Conservation (phyloP, 2,888 invertebrate genomes). For the Nyleta sp. region DNA sequence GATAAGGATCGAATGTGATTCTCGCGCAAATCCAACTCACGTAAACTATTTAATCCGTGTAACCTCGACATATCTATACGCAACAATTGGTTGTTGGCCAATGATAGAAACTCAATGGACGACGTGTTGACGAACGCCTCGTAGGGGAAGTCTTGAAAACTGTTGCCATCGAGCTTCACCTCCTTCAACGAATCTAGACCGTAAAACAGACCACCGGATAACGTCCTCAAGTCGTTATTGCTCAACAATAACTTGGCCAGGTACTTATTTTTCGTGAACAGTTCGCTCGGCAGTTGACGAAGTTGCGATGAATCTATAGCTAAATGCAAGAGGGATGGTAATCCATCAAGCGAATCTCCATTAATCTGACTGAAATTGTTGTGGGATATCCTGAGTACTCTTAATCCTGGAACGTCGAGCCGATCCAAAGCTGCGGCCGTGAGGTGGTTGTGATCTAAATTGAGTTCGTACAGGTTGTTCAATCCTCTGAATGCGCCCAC, state of each 20-base stretch:
- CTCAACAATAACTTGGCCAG: slow-evolving; percentile 89
- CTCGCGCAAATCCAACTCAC: slow-evolving; percentile 89
- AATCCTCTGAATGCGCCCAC: slow-evolving; percentile 88
- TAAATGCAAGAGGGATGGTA: slow-evolving; percentile 90
- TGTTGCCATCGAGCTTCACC: slow-evolving; percentile 89
- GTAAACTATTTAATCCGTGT: slow-evolving; percentile 88
- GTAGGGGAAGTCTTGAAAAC: slow-evolving; percentile 90
- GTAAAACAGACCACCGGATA: slow-evolving; percentile 89
- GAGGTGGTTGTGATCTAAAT: slow-evolving; percentile 89
- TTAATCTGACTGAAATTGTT: slow-evolving; percentile 91
- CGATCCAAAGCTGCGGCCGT: slow-evolving; percentile 87
- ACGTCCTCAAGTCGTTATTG: slow-evolving; percentile 86
- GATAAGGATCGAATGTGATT: slow-evolving; percentile 90
- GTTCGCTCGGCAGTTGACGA: slow-evolving; percentile 87
- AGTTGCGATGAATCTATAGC: slow-evolving; percentile 88
- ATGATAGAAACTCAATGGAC: slow-evolving; percentile 88
- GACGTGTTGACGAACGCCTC: slow-evolving; percentile 90
- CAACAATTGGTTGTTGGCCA: slow-evolving; percentile 88
- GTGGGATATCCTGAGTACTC: slow-evolving; percentile 88
- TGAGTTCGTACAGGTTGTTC: slow-evolving; percentile 90
- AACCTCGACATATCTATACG: slow-evolving; percentile 90
- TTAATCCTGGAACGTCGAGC: slow-evolving; percentile 89
- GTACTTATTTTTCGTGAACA: slow-evolving; percentile 91
- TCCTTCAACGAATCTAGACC: slow-evolving; percentile 90
- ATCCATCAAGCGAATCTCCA: slow-evolving; percentile 88